phyloP scores from a whole-genome alignment of 2,797 vertebrate genomes.

The Enoplosus armatus region DNA sequence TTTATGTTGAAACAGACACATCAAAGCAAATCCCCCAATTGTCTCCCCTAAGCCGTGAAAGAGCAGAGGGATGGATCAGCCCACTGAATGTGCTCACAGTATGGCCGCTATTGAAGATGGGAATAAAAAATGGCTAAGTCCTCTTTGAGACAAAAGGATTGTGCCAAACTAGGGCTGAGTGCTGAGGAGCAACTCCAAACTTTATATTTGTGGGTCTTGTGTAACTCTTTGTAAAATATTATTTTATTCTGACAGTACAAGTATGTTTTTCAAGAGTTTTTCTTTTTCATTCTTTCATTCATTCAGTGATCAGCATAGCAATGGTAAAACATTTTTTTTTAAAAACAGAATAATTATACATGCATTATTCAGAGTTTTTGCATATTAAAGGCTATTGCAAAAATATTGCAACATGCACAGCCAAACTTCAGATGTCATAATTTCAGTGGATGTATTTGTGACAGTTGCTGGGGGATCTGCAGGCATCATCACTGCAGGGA shows the following conservation, averaged over 20 bases:
- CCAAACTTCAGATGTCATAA: slow-evolving; percentile 33
- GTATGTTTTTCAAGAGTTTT: neutral
- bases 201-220: neutral
- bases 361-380: neutral
- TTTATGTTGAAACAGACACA: slow-evolving; percentile 55
- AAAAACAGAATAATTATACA: neutral
- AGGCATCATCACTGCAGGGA: slow-evolving; percentile 44
- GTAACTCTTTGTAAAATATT: neutral
- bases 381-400: neutral
- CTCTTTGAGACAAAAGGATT: slow-evolving; percentile 41
- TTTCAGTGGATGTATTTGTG: slow-evolving; percentile 40
- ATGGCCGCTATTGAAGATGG: slow-evolving; percentile 28
- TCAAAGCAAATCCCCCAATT: slow-evolving; percentile 66
- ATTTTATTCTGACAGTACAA: neutral
- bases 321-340: no score
- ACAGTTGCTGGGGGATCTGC: slow-evolving; percentile 56
- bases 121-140: slow-evolving; percentile 46
- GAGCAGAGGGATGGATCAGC: slow-evolving; percentile 59
- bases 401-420: slow-evolving; percentile 10
- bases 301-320: neutral
- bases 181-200: slow-evolving; percentile 18
- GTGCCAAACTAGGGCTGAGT: slow-evolving; percentile 14
- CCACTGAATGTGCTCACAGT: slow-evolving; percentile 53
- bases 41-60: slow-evolving; percentile 63
- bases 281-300: neutral